phyloP scores from a whole-genome alignment of 2,888 invertebrate species.

The Mystacides longicornis region DNA sequence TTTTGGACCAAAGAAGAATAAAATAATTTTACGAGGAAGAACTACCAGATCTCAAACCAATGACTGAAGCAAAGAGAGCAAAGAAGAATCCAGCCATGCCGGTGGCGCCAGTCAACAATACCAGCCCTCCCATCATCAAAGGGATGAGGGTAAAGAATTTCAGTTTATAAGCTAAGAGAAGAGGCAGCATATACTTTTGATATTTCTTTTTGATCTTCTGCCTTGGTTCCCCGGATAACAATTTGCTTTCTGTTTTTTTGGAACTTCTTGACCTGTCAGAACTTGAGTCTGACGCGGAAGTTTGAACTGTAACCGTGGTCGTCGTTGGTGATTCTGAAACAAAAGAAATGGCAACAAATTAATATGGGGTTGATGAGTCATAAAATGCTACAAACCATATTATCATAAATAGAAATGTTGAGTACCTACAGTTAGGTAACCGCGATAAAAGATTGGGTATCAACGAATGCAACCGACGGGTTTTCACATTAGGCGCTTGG shows the following conservation, averaged over 20 bases:
- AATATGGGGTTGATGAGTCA: too few species aligned
- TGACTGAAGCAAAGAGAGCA: constrained; percentile 74
- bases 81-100: constrained; percentile 84
- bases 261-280: background rate
- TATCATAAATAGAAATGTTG: too few species aligned
- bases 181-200: constrained; percentile 64
- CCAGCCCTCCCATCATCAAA: constrained; percentile 61
- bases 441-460: too few species aligned
- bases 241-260: background rate
- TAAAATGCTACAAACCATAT: too few species aligned
- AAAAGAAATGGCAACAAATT: background rate
- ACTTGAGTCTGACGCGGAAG: background rate
- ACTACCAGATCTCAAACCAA: constrained; percentile 51
- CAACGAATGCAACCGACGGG: too few species aligned
- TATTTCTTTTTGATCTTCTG: constrained; percentile 51
- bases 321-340: constrained; percentile 1
- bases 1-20: too few species aligned
- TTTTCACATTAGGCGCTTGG: too few species aligned
- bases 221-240: constrained; percentile 28
- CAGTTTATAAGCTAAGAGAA: constrained; percentile 74
- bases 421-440: too few species aligned
- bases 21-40: background rate
- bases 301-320: background rate
- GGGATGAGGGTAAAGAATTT: constrained; percentile 75
- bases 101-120: constrained; percentile 68